These are phyloP conservation scores for Premnoplex brunnescens DNA, from an alignment of 2,797 vertebrate species.

Conservation along the genomic window DNA sequence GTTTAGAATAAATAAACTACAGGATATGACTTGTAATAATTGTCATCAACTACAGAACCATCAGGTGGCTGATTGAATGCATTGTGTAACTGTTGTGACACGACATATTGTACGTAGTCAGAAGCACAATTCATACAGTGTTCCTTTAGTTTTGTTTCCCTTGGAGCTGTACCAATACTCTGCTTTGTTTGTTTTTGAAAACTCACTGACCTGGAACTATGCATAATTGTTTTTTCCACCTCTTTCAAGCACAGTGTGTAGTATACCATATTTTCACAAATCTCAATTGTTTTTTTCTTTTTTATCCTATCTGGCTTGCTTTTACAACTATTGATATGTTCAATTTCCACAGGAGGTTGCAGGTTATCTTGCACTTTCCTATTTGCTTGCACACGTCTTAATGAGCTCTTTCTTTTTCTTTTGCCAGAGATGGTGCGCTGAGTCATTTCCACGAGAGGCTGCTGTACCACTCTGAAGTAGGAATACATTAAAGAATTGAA, in stretches of 20 bases:
- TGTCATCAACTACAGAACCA: not conserved
- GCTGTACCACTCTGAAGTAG: slow-evolving; percentile 3
- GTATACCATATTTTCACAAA: not conserved
- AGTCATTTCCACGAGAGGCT: slow-evolving; percentile 29
- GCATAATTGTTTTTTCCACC: not conserved
- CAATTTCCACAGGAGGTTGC: not conserved
- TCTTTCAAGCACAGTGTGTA: not conserved
- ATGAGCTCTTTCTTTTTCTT: slow-evolving; percentile 47
- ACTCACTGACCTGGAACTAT: slow-evolving; percentile 48
- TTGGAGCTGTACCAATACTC: not conserved
- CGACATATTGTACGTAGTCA: not conserved
- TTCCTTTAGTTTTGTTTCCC: slow-evolving; percentile 15
- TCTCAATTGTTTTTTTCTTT: not conserved
- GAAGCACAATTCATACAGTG: not conserved
- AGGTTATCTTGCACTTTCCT: not conserved
- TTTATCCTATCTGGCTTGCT: not conserved
- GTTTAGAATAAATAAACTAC: not conserved
- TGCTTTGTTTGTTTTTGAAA: slow-evolving; percentile 38
- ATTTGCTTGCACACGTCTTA: slow-evolving; percentile 16
- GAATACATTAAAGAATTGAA: not conserved
- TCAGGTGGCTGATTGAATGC: not conserved
- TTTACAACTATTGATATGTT: not conserved
- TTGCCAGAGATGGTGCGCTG: slow-evolving; percentile 60
- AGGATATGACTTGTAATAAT: not conserved
- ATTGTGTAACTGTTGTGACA: not conserved